A percentile compares a stretch with the other conserved stretches of the same genome.
These are phyloP conservation scores for Mustela erminea DNA, from an alignment of 2,797 vertebrate genomes.

Conservation along the genomic window DNA sequence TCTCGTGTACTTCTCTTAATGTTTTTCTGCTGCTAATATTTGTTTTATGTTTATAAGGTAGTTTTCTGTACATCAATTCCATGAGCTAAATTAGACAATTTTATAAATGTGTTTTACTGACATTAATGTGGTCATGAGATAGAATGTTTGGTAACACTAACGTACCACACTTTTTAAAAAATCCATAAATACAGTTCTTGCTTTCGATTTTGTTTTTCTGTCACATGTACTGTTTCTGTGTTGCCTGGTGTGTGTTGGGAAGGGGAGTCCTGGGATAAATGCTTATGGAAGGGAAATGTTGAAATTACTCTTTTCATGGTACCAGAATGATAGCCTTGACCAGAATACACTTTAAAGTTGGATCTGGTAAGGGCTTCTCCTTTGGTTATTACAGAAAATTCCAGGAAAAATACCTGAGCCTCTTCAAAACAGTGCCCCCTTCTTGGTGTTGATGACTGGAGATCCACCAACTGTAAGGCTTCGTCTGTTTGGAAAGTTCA, in stretches of 20 bases:
- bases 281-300: not conserved
- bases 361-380: not conserved
- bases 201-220: not conserved
- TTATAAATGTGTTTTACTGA: not conserved
- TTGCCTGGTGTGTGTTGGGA: not conserved
- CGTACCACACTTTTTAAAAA: not conserved
- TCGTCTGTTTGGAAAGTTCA: not conserved
- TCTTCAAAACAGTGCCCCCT: not conserved
- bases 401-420: not conserved
- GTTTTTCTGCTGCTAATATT: not conserved
- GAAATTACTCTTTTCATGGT: not conserved
- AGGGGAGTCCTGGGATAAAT: not conserved
- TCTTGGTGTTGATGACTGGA: not conserved
- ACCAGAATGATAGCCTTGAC: not conserved
- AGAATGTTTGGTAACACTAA: not conserved
- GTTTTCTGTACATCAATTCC: not conserved
- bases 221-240: not conserved
- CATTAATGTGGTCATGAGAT: not conserved
- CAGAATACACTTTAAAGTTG: not conserved
- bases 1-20: not conserved
- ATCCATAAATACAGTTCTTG: not conserved
- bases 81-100: conserved; percentile 15
- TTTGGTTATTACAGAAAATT: not conserved
- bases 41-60: not conserved
- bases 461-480: not conserved